Base-by-base conservation (phyloP, 2,888 invertebrate genomes). In the Elmis aenea region DNA sequence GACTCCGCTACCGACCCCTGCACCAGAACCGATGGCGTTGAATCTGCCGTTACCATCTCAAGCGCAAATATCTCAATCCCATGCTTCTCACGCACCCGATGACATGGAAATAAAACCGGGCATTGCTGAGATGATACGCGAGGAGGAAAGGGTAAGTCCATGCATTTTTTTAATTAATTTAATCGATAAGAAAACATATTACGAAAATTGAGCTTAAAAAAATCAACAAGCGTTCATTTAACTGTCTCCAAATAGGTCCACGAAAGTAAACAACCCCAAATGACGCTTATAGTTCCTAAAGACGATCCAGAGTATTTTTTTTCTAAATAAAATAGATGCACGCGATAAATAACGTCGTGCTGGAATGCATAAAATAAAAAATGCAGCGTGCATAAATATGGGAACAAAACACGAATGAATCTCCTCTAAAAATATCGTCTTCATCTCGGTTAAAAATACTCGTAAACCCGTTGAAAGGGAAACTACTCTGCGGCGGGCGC, bases 51-150 rank as follows among this genome's bases (percentile, higher is more conserved):
- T 69, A 57, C 53, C 51, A 43, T 56, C 53, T 33, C 58, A 57
- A 42, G 59, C 57, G 35, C 57, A 50, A 41, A 46, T 47, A 22
- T 45, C 45, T 46, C 66, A 50, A 61, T 56, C 36, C 6, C 12
- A 10, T 13, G 2, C 13, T 13, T 11, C 12, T 3, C 44, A 44
- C 33, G 60, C 61, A 53, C 42, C 59, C 30, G 90, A 91, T 61
- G 91, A 91, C 69, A 76, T 89, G 69, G 91, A 91, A 74, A 89
- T 92, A 72, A 86, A 90, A 59, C 92, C 92, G 32, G 92, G 90
- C 71, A 92, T 91, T 74, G 90, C 90, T 46, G 92, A 92, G 76
- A 91, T 92, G 90, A 92, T 92, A 66, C 85, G 91, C 67, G 92
- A 92, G 78, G 92, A 92, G 75, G 91, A 91, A 76, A 76, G 91